These are phyloP conservation scores for Araneus ventricosus DNA, from an alignment of 1,140 invertebrate species.

Conservation along the genomic window DNA sequence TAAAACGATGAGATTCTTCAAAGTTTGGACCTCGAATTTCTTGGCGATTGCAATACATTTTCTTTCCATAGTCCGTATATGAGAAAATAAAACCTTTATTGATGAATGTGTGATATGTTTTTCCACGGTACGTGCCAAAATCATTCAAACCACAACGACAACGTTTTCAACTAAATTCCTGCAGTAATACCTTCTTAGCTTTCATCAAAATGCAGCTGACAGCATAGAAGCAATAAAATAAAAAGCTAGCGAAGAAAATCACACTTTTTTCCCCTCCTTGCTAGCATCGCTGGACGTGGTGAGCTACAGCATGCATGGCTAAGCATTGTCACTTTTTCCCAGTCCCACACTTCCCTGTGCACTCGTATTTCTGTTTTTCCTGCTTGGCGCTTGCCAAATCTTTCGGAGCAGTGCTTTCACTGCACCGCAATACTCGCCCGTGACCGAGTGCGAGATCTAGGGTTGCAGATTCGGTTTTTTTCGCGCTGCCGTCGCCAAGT, in stretches of 20 bases:
- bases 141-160: background rate
- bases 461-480: slow-evolving; percentile 26
- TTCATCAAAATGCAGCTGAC: slow-evolving; percentile 51
- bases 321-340: slow-evolving; percentile 33
- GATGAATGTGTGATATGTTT: no score
- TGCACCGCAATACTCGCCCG: slow-evolving; percentile 55
- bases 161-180: background rate
- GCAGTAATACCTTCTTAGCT: slow-evolving; percentile 19
- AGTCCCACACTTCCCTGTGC: background rate
- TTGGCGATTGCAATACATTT: no score
- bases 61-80: no score
- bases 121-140: background rate
- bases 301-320: slow-evolving; percentile 50
- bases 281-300: background rate
- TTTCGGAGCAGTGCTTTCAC: slow-evolving; percentile 61
- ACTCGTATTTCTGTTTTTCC: background rate
- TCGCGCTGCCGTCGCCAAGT: background rate
- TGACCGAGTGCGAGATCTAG: slow-evolving; percentile 28
- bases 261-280: background rate
- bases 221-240: slow-evolving; percentile 14
- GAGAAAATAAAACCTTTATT: no score
- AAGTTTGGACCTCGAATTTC: no score
- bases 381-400: slow-evolving; percentile 54
- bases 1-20: no score
- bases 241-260: background rate